Conservation (phyloP, 2,888 invertebrate species). For the Ischnus inquisitorius region DNA sequence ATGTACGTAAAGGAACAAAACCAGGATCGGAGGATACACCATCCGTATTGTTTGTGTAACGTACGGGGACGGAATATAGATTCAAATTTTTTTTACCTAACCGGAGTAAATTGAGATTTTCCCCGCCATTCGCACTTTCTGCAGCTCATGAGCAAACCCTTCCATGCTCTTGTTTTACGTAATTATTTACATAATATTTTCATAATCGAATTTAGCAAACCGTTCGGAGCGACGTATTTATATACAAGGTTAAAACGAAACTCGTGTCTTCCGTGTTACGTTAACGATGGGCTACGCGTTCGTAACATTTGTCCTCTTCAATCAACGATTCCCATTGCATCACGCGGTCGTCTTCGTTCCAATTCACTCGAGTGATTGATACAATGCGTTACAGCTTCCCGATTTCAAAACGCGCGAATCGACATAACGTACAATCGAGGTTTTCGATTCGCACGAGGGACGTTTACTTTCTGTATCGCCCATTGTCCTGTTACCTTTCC, state of each 20-base stretch:
- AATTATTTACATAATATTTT: slow-evolving; percentile 76
- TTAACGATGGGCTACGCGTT: neutral
- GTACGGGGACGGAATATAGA: no score
- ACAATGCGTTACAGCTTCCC: neutral
- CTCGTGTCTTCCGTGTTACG: neutral
- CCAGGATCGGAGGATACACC: neutral
- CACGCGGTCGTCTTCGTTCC: neutral
- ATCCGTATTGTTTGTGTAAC: neutral
- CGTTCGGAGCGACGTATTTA: slow-evolving; percentile 11
- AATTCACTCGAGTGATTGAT: neutral
- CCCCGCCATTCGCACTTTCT: neutral
- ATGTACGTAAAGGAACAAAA: no score
- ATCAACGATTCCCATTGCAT: neutral
- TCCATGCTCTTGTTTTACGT: slow-evolving; percentile 67
- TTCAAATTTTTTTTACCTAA: slow-evolving; percentile 38
- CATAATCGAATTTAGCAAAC: neutral
- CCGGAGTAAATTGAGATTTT: slow-evolving; percentile 7
- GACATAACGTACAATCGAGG: no score
- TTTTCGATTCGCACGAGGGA: no score
- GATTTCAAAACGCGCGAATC: neutral
- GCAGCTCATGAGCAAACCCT: neutral
- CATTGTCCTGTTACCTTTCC: no score
- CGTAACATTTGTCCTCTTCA: neutral
- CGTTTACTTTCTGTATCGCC: no score
- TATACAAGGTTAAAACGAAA: neutral